Percentiles rank a stretch among this genome's conserved stretches.
Evolutionary conservation across 1,140 invertebrate genomes (phyloP).

Genomic region (Tetragonula clypearis): DNA sequence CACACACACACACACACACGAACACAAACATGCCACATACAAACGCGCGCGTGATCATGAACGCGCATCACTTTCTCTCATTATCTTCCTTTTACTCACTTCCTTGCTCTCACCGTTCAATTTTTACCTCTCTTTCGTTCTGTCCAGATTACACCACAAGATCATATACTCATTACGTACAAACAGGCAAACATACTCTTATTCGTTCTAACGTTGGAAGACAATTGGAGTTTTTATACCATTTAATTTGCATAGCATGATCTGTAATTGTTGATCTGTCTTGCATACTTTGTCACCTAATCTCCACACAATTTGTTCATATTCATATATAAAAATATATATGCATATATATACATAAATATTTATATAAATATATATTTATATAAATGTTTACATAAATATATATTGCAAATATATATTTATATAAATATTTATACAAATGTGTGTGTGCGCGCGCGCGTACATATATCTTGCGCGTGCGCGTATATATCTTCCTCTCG

Average conservation of each 20-base stretch:
- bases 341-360: fast-evolving
- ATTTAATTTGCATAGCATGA: constrained; percentile 45
- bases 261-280: constrained; percentile 37
- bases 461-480: too few relatives aligned
- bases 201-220: constrained; percentile 68
- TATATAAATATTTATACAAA: too few relatives aligned
- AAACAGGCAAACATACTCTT: not conserved
- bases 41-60: not conserved
- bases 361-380: too few relatives aligned
- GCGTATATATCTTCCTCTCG: constrained; percentile 4
- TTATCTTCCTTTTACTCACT: constrained; percentile 51
- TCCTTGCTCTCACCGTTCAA: constrained; percentile 37
- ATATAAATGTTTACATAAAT: not conserved
- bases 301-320: not conserved
- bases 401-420: not conserved
- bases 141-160: not conserved
- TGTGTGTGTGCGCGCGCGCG: too few relatives aligned
- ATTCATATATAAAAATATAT: not conserved
- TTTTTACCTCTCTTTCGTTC: not conserved
- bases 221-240: constrained; percentile 68
- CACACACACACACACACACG: not conserved
- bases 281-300: constrained; percentile 23
- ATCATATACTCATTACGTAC: not conserved
- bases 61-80: constrained; percentile 56
- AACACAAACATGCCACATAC: too few relatives aligned